Percentiles rank a stretch among this genome's conserved stretches.
phyloP scores from a whole-genome alignment of 2,113 vertebrate genomes.

The Hippocampus mohnikei region DNA sequence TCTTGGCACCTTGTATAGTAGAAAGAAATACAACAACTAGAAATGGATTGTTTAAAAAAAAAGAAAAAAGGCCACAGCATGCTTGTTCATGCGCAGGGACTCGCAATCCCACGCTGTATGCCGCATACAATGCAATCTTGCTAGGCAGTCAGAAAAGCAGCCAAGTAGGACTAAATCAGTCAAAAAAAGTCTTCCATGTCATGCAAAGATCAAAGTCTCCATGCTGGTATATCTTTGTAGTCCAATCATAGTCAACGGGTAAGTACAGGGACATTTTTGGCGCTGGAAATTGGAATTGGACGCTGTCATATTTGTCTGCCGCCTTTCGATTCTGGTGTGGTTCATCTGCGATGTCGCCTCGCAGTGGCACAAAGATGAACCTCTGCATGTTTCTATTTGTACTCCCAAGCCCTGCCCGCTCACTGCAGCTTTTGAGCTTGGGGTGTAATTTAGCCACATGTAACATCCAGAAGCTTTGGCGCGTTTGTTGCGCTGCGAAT shows the following conservation, averaged over 20 bases:
- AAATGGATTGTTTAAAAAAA: background rate
- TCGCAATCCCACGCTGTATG: background rate
- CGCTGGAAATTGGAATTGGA: constrained; percentile 9
- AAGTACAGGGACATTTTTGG: constrained; percentile 27
- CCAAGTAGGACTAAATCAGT: background rate
- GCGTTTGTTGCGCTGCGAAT: constrained; percentile 22
- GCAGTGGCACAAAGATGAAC: constrained; percentile 10
- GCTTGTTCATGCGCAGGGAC: background rate
- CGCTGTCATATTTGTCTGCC: constrained; percentile 15
- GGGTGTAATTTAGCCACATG: constrained; percentile 46
- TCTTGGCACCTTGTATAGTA: background rate
- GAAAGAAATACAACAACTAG: background rate
- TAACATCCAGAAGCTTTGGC: constrained; percentile 20
- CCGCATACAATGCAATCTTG: background rate
- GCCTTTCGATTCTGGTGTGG: constrained; percentile 13
- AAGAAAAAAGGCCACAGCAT: background rate
- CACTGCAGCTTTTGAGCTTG: constrained; percentile 6
- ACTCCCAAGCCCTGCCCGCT: constrained; percentile 13
- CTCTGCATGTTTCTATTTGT: constrained; percentile 32
- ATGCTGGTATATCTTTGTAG: background rate
- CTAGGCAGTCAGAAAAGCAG: background rate
- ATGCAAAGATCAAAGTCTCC: background rate
- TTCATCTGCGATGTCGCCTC: constrained; percentile 8
- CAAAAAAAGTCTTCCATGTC: background rate
- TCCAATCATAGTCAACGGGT: constrained; percentile 17